These are phyloP conservation scores for Callyntrura sp. DNA, from an alignment of 2,888 invertebrate genomes.

Conservation along the genomic window DNA sequence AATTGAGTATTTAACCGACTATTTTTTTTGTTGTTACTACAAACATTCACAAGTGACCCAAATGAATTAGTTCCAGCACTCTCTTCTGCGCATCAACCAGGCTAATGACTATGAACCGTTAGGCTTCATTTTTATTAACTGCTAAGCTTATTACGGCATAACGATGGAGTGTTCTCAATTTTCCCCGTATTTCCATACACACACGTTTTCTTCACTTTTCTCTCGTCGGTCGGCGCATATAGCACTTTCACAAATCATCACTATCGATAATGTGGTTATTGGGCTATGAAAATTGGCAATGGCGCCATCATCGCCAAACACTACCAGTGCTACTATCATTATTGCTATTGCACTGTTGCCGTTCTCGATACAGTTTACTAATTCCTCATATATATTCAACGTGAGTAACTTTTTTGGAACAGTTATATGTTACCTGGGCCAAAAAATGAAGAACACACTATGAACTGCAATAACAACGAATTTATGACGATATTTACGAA, in stretches of 20 bases:
- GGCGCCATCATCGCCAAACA: not conserved
- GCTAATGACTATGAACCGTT: not conserved
- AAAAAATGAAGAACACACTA: not conserved
- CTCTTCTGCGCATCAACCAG: not conserved
- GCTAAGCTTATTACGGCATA: not conserved
- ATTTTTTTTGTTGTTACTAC: too few species aligned
- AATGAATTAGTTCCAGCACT: constrained; percentile 61
- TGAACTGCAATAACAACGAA: not conserved
- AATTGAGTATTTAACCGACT: too few species aligned
- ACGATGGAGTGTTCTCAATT: not conserved
- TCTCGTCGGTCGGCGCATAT: not conserved
- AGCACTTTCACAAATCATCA: constrained; percentile 33
- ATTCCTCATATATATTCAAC: constrained; percentile 9
- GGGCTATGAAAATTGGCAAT: constrained; percentile 67
- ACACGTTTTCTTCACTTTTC: not conserved
- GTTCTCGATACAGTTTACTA: not conserved
- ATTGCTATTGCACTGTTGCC: not conserved
- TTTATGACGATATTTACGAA: not conserved
- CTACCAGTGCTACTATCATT: not conserved
- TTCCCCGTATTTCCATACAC: not conserved
- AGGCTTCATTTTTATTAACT: not conserved
- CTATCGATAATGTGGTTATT: constrained; percentile 59
- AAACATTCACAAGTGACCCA: constrained; percentile 42
- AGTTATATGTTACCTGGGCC: constrained; percentile 1
- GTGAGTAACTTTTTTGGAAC: constrained; percentile 1